Evolutionary conservation across 2,113 vertebrate genomes (phyloP).

Genomic region (Thamnaconus septentrionalis): DNA sequence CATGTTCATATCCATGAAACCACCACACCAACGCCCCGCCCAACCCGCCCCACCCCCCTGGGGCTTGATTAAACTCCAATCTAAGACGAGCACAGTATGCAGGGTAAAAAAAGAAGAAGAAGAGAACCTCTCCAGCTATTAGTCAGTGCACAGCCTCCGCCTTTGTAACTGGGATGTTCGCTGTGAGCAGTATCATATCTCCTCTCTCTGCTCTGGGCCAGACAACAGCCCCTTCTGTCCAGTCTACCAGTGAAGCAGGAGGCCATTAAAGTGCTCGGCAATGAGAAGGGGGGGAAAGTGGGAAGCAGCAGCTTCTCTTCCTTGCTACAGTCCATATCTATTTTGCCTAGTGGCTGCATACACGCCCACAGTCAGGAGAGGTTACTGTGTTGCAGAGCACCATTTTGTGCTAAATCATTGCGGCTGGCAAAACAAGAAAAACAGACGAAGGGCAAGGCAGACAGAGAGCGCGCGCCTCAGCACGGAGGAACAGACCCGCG

Average conservation of each 20-base stretch:
- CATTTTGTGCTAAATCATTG: slow-evolving; percentile 33
- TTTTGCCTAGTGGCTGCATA: slow-evolving; percentile 29
- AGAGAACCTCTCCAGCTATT: slow-evolving; percentile 61
- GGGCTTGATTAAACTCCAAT: slow-evolving; percentile 60
- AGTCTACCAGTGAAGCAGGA: slow-evolving; percentile 32
- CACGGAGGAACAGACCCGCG: background rate
- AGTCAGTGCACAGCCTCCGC: slow-evolving; percentile 43
- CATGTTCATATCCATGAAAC: slow-evolving; percentile 42
- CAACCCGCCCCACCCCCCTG: slow-evolving; percentile 27
- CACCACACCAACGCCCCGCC: no score
- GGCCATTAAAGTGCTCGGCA: slow-evolving; percentile 42
- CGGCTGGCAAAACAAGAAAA: background rate
- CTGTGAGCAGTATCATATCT: slow-evolving; percentile 38
- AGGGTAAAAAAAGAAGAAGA: background rate
- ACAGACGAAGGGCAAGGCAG: background rate
- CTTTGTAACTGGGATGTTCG: slow-evolving; percentile 34
- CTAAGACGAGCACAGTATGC: slow-evolving; percentile 59
- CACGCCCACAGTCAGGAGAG: slow-evolving; percentile 24
- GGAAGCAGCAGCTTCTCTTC: slow-evolving; percentile 28
- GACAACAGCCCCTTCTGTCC: slow-evolving; percentile 55
- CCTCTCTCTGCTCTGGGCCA: slow-evolving; percentile 5
- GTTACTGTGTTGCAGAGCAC: slow-evolving; percentile 22
- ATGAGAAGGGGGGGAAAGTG: slow-evolving; percentile 16
- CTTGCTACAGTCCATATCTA: slow-evolving; percentile 33
- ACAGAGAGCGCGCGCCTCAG: background rate